Evolutionary conservation across 2,888 invertebrate species (phyloP), one percentile per base, ranked within the genome.

Genomic region (Aradus depressus): DNA sequence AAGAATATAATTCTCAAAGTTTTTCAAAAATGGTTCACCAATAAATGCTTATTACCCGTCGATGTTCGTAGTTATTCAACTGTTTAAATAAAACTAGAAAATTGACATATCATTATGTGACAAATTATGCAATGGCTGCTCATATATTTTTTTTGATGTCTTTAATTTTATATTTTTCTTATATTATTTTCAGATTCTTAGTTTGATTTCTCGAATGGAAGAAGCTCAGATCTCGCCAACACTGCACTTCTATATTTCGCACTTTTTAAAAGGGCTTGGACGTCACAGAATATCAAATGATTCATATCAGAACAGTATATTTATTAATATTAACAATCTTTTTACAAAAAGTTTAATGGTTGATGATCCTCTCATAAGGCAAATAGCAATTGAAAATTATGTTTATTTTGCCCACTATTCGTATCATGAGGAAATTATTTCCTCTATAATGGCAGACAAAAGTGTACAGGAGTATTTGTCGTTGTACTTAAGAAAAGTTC

Each of bases 301-400:
- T 22, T n/a, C 26, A 41, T 16, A 18, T 22, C 41, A 21, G 8
- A 23, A 10, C 4, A 41, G 14, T 21, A 41, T 41, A 4, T 41
- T 26, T 22, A 23, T 41, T 25, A 41, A 23, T 23, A 12, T 16
- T 41, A 22, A 3, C 6, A 41, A 23, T n/a, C 23, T 41, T 19
- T 41, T 23, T 23, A 23, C 16, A 6, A 41, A 41, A 8, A 25
- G 41, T 41, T 25, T 41, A 23, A 25, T 26, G 14, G 23, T 26
- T 23, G 18, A 18, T 14, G 26, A 41, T 21, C 26, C 26, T 41
- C 41, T 41, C 23, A 41, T 41, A 3, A 41, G 26, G 16, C 41
- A 41, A n/a, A 23, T 41, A 25, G 41, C 23, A 25, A 41, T 41
- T 41, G 41, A 41, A 41, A 41, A 16, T 41, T 41, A 25, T 41